Evolutionary conservation across 2,888 invertebrate species (phyloP).

Genomic region (Andricus curvator): DNA sequence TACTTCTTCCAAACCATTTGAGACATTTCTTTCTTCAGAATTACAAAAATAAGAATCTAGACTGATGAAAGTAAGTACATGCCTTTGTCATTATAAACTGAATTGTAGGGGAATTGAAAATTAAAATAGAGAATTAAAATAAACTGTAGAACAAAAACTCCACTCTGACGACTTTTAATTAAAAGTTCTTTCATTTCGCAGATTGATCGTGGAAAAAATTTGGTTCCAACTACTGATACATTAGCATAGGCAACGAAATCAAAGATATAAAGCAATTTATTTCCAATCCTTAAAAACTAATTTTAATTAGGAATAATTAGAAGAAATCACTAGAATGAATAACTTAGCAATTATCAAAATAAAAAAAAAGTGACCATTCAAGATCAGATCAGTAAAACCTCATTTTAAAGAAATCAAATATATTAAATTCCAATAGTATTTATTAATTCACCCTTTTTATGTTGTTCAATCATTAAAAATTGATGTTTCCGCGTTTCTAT

Average conservation of each 20-base stretch:
- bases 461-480: not conserved
- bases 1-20: not conserved
- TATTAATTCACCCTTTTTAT: not conserved
- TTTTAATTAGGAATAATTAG: too few relatives aligned
- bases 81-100: too few relatives aligned
- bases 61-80: too few relatives aligned
- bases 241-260: not conserved
- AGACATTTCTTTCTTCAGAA: not conserved
- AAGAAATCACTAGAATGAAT: too few relatives aligned
- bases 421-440: not conserved
- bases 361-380: too few relatives aligned
- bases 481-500: not conserved
- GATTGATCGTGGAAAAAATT: not conserved
- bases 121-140: not conserved
- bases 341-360: too few relatives aligned
- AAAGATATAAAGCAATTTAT: not conserved
- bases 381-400: too few relatives aligned
- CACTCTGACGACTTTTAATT: not conserved
- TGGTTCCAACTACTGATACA: not conserved
- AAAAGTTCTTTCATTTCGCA: not conserved
- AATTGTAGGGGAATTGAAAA: too few relatives aligned
- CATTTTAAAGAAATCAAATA: not conserved
- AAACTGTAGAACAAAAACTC: not conserved
- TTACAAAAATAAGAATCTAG: not conserved
- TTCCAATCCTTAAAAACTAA: not conserved